Percentiles rank a stretch among this genome's conserved stretches.
Conservation (phyloP, 2,888 invertebrate species). For the Lutraria lutraria region DNA sequence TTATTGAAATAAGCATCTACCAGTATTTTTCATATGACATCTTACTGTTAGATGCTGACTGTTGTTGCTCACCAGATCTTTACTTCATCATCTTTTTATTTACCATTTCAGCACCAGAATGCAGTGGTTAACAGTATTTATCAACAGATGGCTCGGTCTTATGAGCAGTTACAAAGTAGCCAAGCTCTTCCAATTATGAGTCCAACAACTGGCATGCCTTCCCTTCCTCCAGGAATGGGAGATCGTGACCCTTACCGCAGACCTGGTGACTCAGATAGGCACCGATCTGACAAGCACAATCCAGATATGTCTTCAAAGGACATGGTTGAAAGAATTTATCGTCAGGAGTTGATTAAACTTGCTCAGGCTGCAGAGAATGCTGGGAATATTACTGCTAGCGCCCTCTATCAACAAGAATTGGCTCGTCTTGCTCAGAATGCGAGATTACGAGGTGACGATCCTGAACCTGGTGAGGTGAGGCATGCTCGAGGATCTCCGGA, state of each 20-base stretch:
- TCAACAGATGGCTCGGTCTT: conserved; percentile 92
- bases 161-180: conserved; percentile 54
- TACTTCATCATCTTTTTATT: not conserved
- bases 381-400: conserved; percentile 87
- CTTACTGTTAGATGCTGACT: too few relatives aligned
- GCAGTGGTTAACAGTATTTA: conserved; percentile 85
- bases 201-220: conserved; percentile 42
- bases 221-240: conserved; percentile 32
- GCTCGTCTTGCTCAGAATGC: conserved; percentile 91
- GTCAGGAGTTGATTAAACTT: conserved; percentile 94
- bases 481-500: conserved; percentile 70
- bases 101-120: conserved; percentile 80
- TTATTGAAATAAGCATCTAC: too few relatives aligned
- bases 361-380: conserved; percentile 89
- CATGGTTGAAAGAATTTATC: conserved; percentile 85
- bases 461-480: conserved; percentile 71
- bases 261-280: conserved; percentile 55
- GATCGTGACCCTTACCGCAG: conserved; percentile 56
- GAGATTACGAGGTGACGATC: conserved; percentile 90
- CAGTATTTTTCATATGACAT: too few relatives aligned
- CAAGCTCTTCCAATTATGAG: conserved; percentile 58
- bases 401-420: conserved; percentile 97
- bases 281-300: conserved; percentile 62
- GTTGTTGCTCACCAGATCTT: not conserved
- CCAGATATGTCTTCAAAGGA: conserved; percentile 90